These are phyloP conservation scores for Caenorhabditis sinica DNA, from an alignment of 2,888 invertebrate genomes.

Conservation along the genomic window DNA sequence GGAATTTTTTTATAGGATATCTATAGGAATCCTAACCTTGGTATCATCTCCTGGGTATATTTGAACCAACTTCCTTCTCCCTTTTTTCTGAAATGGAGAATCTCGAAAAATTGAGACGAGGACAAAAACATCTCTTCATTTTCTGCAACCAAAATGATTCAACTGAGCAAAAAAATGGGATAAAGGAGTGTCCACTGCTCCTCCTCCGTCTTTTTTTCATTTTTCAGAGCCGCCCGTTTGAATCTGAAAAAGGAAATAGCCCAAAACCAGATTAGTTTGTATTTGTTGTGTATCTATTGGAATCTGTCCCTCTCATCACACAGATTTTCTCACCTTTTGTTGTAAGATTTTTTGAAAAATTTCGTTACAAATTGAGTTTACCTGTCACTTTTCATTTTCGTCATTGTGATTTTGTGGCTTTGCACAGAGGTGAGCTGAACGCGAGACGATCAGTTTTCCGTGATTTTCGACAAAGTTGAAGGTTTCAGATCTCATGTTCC, in stretches of 20 bases:
- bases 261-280: conserved; percentile 15
- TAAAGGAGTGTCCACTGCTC: conserved; percentile 15
- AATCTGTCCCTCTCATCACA: too few relatives aligned
- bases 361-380: not conserved
- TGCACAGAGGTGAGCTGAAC: not conserved
- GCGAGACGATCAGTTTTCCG: not conserved
- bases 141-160: conserved; percentile 17
- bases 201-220: not conserved
- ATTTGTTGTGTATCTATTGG: not conserved
- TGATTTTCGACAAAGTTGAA: not conserved
- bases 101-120: conserved; percentile 7
- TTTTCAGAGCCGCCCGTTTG: conserved; percentile 23
- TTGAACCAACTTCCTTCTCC: not conserved
- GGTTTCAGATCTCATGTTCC: not conserved
- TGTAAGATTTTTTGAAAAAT: not conserved
- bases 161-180: conserved; percentile 8
- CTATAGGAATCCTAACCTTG: too few relatives aligned
- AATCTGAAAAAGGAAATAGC: not conserved
- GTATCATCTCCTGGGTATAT: too few relatives aligned
- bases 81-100: conserved; percentile 30
- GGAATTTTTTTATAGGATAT: too few relatives aligned
- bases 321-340: conserved; percentile 5
- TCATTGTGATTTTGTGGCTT: not conserved
- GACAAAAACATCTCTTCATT: conserved; percentile 1
- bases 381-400: conserved; percentile 29